Base-by-base conservation (phyloP, 1,140 invertebrate genomes). In the Papilio polytes region DNA sequence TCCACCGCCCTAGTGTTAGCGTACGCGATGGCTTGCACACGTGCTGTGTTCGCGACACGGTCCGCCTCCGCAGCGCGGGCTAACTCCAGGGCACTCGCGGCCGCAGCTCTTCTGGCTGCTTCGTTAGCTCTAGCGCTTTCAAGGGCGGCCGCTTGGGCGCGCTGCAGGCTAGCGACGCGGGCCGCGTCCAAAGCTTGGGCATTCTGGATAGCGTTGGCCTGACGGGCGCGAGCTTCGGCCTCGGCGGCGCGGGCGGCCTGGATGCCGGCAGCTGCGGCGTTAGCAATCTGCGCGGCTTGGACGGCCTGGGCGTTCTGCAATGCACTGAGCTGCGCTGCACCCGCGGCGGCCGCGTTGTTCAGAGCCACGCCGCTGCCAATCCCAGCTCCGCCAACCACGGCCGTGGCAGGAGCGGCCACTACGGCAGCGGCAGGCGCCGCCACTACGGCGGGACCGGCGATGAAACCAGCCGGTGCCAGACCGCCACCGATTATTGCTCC, bases 51-150 rank as follows among this genome's bases (percentile, higher is more conserved):
- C 18, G 93, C 93, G 13, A 91, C 80, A 12, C 92, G 91, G 77
- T 91, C 91, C n/a, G 89, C 89, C 81, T 94, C 89, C 9, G 81
- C 87, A 20, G 93, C 93, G 59, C 93, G 92, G 9, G 87, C 90
- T 7, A 91, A 80, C 56, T 94, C 92, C 26, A 82, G 77, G 0
- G 90, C 88, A 73, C 86, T 87, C 18, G 86, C 92, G 26, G 86
- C 87, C 9, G 90, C 92, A 7, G 92, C 93, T 31, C 90, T 86
- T 85, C 91, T 88, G 3, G 93, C 90, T 0, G 91, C 91, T 22
- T 94, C 91, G 3, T 86, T 84, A 8, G 93, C 92, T n/a, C 92
- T 86, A 0, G 90, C 92, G 82, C 91, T 94, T 66, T 94, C 93
- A 51, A 84, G 87, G 1, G 93, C 92, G 15, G 93, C 93, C 6